Evolutionary conservation across 1,140 invertebrate species (phyloP), one percentile per base, ranked within the genome.

Genomic region (Aphaenogaster rudis): DNA sequence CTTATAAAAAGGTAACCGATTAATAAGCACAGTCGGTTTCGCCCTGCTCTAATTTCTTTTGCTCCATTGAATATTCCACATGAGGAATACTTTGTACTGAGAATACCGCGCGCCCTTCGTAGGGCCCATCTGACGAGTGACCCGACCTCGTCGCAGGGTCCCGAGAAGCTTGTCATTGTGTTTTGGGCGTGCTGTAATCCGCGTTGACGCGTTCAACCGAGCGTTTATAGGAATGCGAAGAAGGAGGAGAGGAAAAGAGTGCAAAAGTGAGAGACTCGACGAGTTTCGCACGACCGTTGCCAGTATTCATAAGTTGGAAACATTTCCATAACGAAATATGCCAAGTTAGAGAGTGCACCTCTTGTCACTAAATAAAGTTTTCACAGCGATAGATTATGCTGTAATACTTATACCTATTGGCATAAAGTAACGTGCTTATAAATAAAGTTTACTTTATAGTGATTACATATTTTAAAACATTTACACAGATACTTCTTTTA

Each of bases 171-270:
- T 71, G 88, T 78, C 84, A 74, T 86, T 89, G 85, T 90, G 86
- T 90, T 90, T 90, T 90, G 88, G 88, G 88, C 88, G 88, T 89
- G 88, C 80, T 84, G 69, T 84, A 84, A 84, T 84, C 80, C 80
- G 54, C 69, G 80, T 84, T 84, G 80, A 90, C 88, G 54, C 69
- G 63, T 69, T 77, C 54, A 59, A 21, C 86, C 39, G 69, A 76
- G 80, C 69, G 50, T 87, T 88, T 74, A 66, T 71, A 76, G 67
- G 66, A 78, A 50, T 86, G 86, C 61, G 79, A 87, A 87, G 82
- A 89, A 90, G 85, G 66, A 72, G 84, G 80, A 91, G 87, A 71
- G 54, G 74, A 81, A 82, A 91, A 88, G 86, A 91, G 61, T 48
- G 52, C 52, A 84, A 82, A 86, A 88, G 84, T 90, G 64, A 86